Evolutionary conservation across 2,797 vertebrate genomes (phyloP).

Genomic region (Urophycis tenuis): DNA sequence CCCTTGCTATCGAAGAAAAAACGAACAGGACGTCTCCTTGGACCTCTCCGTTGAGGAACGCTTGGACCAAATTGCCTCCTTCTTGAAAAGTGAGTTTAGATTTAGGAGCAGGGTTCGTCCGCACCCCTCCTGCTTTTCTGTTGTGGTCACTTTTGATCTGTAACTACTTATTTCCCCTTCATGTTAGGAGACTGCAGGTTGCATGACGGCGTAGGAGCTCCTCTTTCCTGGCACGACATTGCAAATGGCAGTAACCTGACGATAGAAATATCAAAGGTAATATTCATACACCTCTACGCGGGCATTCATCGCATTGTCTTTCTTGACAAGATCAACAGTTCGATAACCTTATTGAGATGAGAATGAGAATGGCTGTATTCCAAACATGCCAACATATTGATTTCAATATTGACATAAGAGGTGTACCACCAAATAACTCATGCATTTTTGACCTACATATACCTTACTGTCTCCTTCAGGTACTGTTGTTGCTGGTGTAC

Average conservation of each 20-base stretch:
- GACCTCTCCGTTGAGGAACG: constrained; percentile 60
- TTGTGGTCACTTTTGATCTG: constrained; percentile 4
- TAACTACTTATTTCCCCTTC: constrained; percentile 2
- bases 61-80: constrained; percentile 66
- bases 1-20: constrained; percentile 64
- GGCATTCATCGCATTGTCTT: background rate
- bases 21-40: constrained; percentile 50
- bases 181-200: constrained; percentile 69
- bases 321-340: background rate
- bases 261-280: constrained; percentile 86
- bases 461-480: constrained; percentile 58
- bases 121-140: background rate
- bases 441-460: background rate
- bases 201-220: constrained; percentile 52
- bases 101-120: background rate
- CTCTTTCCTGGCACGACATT: constrained; percentile 71
- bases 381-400: background rate
- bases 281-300: background rate
- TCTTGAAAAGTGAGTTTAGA: constrained; percentile 76
- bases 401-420: background rate
- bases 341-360: background rate
- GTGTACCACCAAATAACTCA: background rate
- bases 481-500: constrained; percentile 80
- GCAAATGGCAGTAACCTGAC: constrained; percentile 66
- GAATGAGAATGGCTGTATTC: no score